Evolutionary conservation across 2,888 invertebrate genomes (phyloP).

Genomic region (Eupeodes luniger): DNA sequence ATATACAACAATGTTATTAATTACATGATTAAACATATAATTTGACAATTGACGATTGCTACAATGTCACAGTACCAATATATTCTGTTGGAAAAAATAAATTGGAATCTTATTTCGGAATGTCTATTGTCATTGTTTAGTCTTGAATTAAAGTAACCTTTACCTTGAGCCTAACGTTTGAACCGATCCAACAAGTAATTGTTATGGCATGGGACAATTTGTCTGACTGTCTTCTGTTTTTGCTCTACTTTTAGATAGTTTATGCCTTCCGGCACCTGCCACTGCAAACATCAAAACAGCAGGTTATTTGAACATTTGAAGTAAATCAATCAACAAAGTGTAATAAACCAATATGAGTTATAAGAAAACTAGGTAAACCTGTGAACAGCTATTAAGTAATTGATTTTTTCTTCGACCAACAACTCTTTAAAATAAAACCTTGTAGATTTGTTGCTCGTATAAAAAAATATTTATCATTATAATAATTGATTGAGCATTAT

Average conservation of each 20-base stretch:
- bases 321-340: slow-evolving; percentile 11
- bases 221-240: slow-evolving; percentile 13
- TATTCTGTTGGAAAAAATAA: not conserved
- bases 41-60: not conserved
- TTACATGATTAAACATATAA: too few species aligned
- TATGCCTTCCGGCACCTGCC: not conserved
- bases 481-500: not conserved
- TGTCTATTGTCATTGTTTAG: slow-evolving; percentile 29
- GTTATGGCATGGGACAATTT: slow-evolving; percentile 17
- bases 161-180: slow-evolving; percentile 36
- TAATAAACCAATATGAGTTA: slow-evolving; percentile 6
- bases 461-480: slow-evolving; percentile 1
- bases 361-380: not conserved
- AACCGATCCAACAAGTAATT: slow-evolving; percentile 26
- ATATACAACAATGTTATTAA: too few species aligned
- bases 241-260: slow-evolving; percentile 15
- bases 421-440: slow-evolving; percentile 10
- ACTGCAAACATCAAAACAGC: not conserved
- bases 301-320: not conserved
- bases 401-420: slow-evolving; percentile 5
- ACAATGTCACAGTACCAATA: not conserved
- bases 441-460: not conserved
- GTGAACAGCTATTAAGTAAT: not conserved
- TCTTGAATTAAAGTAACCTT: slow-evolving; percentile 43
- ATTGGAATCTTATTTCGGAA: slow-evolving; percentile 15